phyloP scores from a whole-genome alignment of 2,888 invertebrate species.

The Tridacna crocea region DNA sequence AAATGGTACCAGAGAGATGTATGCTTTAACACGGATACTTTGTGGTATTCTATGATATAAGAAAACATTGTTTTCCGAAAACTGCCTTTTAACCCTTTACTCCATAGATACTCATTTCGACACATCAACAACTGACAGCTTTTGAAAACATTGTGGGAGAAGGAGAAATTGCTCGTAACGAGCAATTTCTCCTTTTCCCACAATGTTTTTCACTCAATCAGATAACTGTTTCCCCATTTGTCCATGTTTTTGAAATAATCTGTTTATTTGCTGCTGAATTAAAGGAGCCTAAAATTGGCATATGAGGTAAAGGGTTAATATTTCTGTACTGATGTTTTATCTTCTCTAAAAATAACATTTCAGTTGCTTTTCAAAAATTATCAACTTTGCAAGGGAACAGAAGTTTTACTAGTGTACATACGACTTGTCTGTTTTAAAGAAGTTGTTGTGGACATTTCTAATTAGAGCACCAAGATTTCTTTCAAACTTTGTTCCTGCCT shows the following conservation, averaged over 20 bases:
- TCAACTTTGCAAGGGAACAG: neutral
- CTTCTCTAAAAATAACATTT: neutral
- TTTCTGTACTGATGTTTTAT: too few relatives aligned
- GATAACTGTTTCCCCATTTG: too few relatives aligned
- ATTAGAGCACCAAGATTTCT: conserved; percentile 68
- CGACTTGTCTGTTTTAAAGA: conserved; percentile 17
- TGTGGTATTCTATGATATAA: too few relatives aligned
- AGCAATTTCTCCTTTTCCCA: neutral
- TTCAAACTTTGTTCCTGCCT: conserved; percentile 66
- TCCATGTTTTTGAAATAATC: too few relatives aligned
- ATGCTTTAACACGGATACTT: too few relatives aligned
- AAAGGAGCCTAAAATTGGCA: too few relatives aligned
- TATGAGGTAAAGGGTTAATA: too few relatives aligned
- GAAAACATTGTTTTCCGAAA: too few relatives aligned
- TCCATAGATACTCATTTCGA: neutral
- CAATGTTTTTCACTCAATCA: neutral
- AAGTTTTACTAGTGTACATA: neutral
- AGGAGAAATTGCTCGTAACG: neutral
- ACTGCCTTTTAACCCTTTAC: neutral
- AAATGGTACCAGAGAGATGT: too few relatives aligned
- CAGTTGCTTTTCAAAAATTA: neutral
- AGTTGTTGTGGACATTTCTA: conserved; percentile 1
- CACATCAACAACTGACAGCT: neutral
- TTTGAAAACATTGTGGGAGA: neutral
- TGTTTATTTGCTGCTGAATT: too few relatives aligned